Conservation (phyloP, 2,797 vertebrate species). For the Dicrostonyx torquatus region DNA sequence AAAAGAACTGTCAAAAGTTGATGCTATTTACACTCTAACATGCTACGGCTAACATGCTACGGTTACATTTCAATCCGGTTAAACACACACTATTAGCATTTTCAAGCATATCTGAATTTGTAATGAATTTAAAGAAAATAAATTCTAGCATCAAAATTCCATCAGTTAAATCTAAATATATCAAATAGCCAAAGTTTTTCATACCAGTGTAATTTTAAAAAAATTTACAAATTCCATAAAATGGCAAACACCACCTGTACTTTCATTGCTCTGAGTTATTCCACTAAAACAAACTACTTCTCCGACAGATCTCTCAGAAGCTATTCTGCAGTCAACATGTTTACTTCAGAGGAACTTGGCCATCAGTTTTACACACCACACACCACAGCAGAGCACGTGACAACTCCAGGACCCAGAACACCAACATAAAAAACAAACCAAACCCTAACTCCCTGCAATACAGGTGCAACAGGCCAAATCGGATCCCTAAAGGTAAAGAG, state of each 20-base stretch:
- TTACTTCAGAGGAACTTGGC: constrained; percentile 18
- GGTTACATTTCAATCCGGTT: not conserved
- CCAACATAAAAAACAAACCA: not conserved
- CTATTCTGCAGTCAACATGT: not conserved
- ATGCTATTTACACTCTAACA: not conserved
- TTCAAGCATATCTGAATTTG: constrained; percentile 32
- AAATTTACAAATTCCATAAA: not conserved
- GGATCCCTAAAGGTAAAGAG: not conserved
- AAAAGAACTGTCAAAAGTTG: constrained; percentile 52
- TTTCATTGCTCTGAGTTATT: constrained; percentile 24
- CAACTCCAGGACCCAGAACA: not conserved
- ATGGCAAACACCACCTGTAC: not conserved
- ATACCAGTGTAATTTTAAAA: not conserved
- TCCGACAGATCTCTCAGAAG: not conserved
- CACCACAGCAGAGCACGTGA: not conserved
- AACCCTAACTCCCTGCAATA: constrained; percentile 4
- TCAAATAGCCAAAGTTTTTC: not conserved
- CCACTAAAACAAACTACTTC: constrained; percentile 40
- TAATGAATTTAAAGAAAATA: not conserved
- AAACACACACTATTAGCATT: not conserved
- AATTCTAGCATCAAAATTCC: constrained; percentile 18
- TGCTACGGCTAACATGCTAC: not conserved
- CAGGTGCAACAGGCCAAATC: not conserved
- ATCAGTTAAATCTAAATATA: constrained; percentile 64
- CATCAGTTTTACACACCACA: not conserved